phyloP scores from a whole-genome alignment of 2,888 invertebrate species.

The Chrysina gloriosa region DNA sequence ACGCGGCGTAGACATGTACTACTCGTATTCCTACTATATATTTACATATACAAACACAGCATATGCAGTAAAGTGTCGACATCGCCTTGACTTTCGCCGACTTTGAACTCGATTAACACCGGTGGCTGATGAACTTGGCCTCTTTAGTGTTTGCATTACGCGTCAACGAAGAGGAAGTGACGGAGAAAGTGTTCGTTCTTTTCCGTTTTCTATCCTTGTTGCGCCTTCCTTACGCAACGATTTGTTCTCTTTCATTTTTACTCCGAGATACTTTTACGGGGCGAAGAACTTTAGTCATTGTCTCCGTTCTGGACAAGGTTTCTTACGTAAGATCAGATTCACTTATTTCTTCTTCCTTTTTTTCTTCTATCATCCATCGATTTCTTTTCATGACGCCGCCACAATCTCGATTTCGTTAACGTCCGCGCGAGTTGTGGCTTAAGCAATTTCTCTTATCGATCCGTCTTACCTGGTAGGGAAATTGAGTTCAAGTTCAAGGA shows the following conservation, averaged over 20 bases:
- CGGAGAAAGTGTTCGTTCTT: slow-evolving; percentile 45
- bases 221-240: not conserved
- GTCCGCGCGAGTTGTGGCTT: slow-evolving; percentile 1
- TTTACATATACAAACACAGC: not conserved
- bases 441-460: slow-evolving; percentile 13
- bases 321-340: slow-evolving; percentile 9
- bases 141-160: slow-evolving; percentile 47
- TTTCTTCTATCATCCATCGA: not conserved
- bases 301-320: slow-evolving; percentile 4
- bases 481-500: slow-evolving; percentile 33
- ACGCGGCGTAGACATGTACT: not conserved
- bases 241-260: not conserved
- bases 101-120: slow-evolving; percentile 55
- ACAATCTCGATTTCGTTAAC: slow-evolving; percentile 30
- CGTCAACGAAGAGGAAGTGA: slow-evolving; percentile 45
- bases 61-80: slow-evolving; percentile 21
- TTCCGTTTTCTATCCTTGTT: slow-evolving; percentile 14
- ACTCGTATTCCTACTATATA: not conserved
- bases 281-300: not conserved
- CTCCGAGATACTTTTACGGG: not conserved
- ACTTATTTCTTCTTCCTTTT: not conserved
- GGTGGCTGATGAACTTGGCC: slow-evolving; percentile 53
- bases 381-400: not conserved
- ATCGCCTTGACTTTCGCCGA: slow-evolving; percentile 53
- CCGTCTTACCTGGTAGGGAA: slow-evolving; percentile 12